A percentile compares a stretch with the other conserved stretches of the same genome.
These are phyloP conservation scores for Cyprinodon tularosa DNA, from an alignment of 2,113 vertebrate genomes.

Conservation along the genomic window DNA sequence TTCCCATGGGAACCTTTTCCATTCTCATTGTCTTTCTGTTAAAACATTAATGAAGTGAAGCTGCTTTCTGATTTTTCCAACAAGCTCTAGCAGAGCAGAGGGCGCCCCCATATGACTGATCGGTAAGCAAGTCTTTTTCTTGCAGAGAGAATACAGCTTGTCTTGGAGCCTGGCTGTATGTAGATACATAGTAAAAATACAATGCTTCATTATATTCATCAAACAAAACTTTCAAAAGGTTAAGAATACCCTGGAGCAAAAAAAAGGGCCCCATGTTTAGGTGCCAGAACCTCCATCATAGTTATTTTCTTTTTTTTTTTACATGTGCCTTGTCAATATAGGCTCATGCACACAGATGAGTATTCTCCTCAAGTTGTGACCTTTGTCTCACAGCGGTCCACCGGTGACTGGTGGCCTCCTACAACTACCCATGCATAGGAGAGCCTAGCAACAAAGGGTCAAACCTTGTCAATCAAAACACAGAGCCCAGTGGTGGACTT, in stretches of 20 bases:
- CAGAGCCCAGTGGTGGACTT: constrained; percentile 41
- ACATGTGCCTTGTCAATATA: constrained; percentile 51
- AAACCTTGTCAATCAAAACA: constrained; percentile 74
- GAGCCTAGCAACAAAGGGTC: constrained; percentile 64
- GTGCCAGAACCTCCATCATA: constrained; percentile 22
- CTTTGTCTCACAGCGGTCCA: constrained; percentile 71
- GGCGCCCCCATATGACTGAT: constrained; percentile 67
- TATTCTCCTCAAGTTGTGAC: constrained; percentile 59
- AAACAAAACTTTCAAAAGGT: constrained; percentile 42
- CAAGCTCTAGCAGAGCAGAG: constrained; percentile 44
- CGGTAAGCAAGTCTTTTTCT: not conserved
- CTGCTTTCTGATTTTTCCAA: constrained; percentile 15
- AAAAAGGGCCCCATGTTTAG: constrained; percentile 15
- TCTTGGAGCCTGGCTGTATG: constrained; percentile 2
- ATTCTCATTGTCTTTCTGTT: constrained; percentile 46
- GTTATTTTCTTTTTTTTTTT: constrained; percentile 59
- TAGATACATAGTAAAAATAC: constrained; percentile 19
- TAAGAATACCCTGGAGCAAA: constrained; percentile 24
- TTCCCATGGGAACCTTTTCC: constrained; percentile 45
- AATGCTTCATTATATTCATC: not conserved
- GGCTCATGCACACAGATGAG: constrained; percentile 60
- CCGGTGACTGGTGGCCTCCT: constrained; percentile 72
- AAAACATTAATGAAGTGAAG: constrained; percentile 45
- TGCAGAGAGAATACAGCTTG: not conserved
- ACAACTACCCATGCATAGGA: constrained; percentile 73